Evolutionary conservation across 2,888 invertebrate species (phyloP).

Genomic region (Sinelater perroti): DNA sequence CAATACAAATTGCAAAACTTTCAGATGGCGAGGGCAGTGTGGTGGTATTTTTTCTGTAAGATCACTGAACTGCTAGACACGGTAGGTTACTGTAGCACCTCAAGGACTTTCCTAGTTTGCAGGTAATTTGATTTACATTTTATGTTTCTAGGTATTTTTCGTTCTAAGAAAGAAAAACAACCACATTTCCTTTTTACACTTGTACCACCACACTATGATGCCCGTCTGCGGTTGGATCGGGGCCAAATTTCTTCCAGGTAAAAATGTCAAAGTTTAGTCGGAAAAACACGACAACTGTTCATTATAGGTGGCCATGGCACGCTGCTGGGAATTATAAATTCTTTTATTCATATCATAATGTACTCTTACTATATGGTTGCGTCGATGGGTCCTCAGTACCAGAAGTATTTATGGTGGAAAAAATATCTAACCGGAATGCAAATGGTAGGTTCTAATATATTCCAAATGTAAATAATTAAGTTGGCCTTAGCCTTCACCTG

Average conservation of each 20-base stretch:
- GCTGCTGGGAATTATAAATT: constrained; percentile 81
- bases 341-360: constrained; percentile 95
- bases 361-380: constrained; percentile 91
- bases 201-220: constrained; percentile 73
- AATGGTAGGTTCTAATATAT: constrained; percentile 77
- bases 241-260: constrained; percentile 65
- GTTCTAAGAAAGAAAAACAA: constrained; percentile 73
- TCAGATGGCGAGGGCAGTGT: constrained; percentile 60
- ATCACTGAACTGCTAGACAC: constrained; percentile 67
- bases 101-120: constrained; percentile 3
- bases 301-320: constrained; percentile 82
- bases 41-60: constrained; percentile 65
- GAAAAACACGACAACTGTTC: neutral
- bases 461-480: too few species aligned
- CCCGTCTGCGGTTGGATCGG: constrained; percentile 67
- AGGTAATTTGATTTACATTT: too few species aligned
- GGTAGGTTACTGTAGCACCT: constrained; percentile 47
- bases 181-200: constrained; percentile 73
- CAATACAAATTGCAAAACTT: constrained; percentile 32
- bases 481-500: too few species aligned
- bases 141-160: constrained; percentile 64
- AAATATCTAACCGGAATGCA: constrained; percentile 89
- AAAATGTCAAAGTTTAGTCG: neutral
- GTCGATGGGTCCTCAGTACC: constrained; percentile 86
- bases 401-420: constrained; percentile 94